Conservation (phyloP, 2,113 vertebrate species). For the Balaenoptera acutorostrata region DNA sequence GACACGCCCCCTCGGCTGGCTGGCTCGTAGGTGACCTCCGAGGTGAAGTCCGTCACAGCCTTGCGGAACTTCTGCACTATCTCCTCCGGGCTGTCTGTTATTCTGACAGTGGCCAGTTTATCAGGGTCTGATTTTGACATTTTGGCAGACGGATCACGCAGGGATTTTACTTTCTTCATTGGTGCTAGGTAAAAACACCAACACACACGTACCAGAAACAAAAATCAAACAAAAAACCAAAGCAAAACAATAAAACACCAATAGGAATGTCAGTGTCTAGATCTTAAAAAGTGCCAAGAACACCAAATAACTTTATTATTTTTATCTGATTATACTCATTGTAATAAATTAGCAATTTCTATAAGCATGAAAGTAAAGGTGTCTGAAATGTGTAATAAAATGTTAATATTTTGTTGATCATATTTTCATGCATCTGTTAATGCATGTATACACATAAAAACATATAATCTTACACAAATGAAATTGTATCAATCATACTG, state of each 20-base stretch:
- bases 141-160: conserved; percentile 90
- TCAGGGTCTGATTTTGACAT: conserved; percentile 98
- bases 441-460: neutral
- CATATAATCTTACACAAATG: neutral
- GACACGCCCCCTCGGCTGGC: conserved; percentile 87
- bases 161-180: conserved; percentile 92
- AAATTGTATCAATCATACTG: neutral
- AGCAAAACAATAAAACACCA: neutral
- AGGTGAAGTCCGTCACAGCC: conserved; percentile 95
- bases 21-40: conserved; percentile 93
- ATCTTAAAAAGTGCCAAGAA: neutral
- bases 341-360: neutral
- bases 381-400: neutral
- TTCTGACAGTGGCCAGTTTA: conserved; percentile 85
- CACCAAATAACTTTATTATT: neutral
- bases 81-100: conserved; percentile 91
- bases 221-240: neutral
- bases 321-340: neutral
- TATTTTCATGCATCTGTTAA: neutral
- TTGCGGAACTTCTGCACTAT: conserved; percentile 91
- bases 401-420: neutral
- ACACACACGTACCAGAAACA: neutral
- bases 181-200: conserved; percentile 77
- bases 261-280: neutral
- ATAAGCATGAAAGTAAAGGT: neutral